Evolutionary conservation across 2,888 invertebrate species (phyloP).

Genomic region (Athrips mouffetella): DNA sequence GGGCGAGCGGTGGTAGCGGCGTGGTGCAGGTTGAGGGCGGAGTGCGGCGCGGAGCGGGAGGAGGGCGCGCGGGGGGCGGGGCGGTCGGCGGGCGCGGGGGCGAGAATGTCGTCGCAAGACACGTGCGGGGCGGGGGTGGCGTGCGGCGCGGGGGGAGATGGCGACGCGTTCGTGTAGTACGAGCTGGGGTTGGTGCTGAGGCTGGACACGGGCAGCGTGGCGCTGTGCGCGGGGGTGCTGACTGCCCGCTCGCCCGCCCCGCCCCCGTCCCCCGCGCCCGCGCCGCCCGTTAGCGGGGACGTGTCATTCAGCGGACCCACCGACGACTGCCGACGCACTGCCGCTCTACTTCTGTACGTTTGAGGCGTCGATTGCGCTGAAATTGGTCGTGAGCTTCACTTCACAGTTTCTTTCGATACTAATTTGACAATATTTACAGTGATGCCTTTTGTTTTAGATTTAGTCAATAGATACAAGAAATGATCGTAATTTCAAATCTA

Average conservation of each 20-base stretch:
- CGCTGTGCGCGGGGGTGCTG: constrained; percentile 70
- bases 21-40: constrained; percentile 68
- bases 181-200: constrained; percentile 74
- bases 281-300: constrained; percentile 62
- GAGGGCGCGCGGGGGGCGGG: constrained; percentile 56
- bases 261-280: constrained; percentile 29
- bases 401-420: neutral
- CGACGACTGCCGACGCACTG: constrained; percentile 80
- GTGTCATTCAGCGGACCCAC: constrained; percentile 79
- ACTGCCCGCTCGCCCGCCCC: constrained; percentile 59
- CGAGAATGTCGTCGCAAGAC: constrained; percentile 70
- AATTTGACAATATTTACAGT: neutral
- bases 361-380: constrained; percentile 81
- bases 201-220: constrained; percentile 75
- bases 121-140: constrained; percentile 51
- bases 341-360: constrained; percentile 77
- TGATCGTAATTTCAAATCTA: neutral
- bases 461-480: neutral
- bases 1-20: constrained; percentile 64
- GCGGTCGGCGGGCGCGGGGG: constrained; percentile 42
- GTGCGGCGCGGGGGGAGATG: constrained; percentile 72
- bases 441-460: neutral
- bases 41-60: constrained; percentile 70
- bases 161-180: constrained; percentile 80
- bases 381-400: constrained; percentile 34